These are phyloP conservation scores for Ariolimax columbianus DNA, from an alignment of 2,888 invertebrate species.

Conservation along the genomic window DNA sequence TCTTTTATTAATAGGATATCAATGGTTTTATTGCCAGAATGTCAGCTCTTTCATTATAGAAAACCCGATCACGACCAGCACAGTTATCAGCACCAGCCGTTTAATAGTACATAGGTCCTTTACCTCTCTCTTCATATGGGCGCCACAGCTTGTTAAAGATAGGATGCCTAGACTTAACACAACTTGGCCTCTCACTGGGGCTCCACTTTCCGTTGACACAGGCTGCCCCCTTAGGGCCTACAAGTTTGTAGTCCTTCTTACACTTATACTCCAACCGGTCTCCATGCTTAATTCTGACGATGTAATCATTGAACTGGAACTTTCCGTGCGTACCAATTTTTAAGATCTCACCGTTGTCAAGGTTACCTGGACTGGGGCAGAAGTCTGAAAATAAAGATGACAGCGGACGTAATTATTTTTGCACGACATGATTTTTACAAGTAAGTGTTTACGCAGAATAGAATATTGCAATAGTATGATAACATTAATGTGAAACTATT, in stretches of 20 bases:
- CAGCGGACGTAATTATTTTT: no score
- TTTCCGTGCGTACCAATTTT: constrained; percentile 84
- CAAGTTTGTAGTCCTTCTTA: constrained; percentile 91
- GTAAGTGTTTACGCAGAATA: no score
- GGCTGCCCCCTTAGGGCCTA: constrained; percentile 92
- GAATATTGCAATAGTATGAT: no score
- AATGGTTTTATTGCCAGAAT: no score
- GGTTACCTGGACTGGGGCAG: constrained; percentile 94
- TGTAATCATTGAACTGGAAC: constrained; percentile 96
- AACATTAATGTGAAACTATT: no score
- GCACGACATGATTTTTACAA: no score
- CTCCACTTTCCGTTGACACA: constrained; percentile 97
- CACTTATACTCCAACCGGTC: constrained; percentile 90
- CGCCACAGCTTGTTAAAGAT: constrained; percentile 68
- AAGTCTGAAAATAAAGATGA: constrained; percentile 84
- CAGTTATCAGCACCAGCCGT: neutral
- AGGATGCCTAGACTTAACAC: constrained; percentile 91
- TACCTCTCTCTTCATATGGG: constrained; percentile 58
- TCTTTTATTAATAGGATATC: no score
- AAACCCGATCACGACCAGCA: no score
- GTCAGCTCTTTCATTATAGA: no score
- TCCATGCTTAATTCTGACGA: constrained; percentile 79
- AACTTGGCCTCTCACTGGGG: constrained; percentile 89
- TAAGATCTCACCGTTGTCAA: constrained; percentile 90
- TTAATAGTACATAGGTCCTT: constrained; percentile 38